These are phyloP conservation scores for Caenorhabditis sp. DNA, from an alignment of 2,888 invertebrate species.

Conservation along the genomic window DNA sequence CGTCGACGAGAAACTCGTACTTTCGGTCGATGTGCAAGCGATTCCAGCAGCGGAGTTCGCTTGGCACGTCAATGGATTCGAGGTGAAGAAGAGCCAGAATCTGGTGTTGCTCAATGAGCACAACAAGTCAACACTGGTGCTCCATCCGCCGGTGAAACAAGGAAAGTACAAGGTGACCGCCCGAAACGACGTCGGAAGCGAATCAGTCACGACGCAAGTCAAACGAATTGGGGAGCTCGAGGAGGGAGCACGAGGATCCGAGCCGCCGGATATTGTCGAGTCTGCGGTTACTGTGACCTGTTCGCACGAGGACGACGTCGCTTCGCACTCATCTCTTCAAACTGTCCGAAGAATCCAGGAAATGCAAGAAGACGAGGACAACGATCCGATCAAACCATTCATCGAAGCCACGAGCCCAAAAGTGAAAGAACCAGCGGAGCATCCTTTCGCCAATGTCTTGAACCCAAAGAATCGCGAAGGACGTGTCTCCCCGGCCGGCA, in stretches of 20 bases:
- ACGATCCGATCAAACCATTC: slow-evolving; percentile 38
- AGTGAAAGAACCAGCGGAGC: slow-evolving; percentile 26
- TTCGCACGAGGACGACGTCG: slow-evolving; percentile 52
- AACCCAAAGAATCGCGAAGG: slow-evolving; percentile 40
- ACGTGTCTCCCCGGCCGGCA: slow-evolving; percentile 34
- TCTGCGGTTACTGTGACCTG: slow-evolving; percentile 66
- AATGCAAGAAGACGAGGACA: slow-evolving; percentile 24
- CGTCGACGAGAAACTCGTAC: slow-evolving; percentile 70
- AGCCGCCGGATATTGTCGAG: slow-evolving; percentile 67
- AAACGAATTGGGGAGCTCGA: slow-evolving; percentile 58
- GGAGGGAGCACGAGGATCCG: slow-evolving; percentile 49
- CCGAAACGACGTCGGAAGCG: slow-evolving; percentile 69
- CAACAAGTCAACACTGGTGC: slow-evolving; percentile 72
- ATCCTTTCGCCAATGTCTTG: slow-evolving; percentile 53
- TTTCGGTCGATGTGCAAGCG: slow-evolving; percentile 74
- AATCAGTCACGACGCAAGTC: slow-evolving; percentile 59
- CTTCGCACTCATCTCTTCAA: slow-evolving; percentile 60
- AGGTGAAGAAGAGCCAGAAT: slow-evolving; percentile 70
- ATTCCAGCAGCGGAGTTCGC: slow-evolving; percentile 78
- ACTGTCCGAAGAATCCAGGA: slow-evolving; percentile 61
- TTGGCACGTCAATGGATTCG: slow-evolving; percentile 81
- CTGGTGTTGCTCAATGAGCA: slow-evolving; percentile 68
- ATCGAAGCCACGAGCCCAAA: slow-evolving; percentile 48
- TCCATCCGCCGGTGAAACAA: slow-evolving; percentile 72
- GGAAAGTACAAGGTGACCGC: slow-evolving; percentile 75